These are phyloP conservation scores for Drosophila athabasca DNA, from an alignment of 1,140 invertebrate species.

Conservation along the genomic window DNA sequence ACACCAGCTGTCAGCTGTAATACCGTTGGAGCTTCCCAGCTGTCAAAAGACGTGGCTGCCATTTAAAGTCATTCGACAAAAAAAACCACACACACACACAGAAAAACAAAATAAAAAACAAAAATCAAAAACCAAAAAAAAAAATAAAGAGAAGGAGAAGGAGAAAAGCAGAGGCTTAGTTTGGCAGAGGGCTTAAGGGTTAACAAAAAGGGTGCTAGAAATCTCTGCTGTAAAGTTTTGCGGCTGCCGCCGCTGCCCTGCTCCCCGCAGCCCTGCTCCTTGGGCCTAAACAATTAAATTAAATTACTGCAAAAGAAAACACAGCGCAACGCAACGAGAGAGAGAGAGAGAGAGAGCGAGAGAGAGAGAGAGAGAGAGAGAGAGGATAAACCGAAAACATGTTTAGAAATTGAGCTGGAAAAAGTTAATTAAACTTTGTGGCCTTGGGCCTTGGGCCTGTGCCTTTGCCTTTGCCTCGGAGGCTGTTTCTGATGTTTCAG, in stretches of 20 bases:
- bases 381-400: conserved; percentile 16
- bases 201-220: background rate
- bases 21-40: conserved; percentile 68
- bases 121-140: background rate
- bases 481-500: background rate
- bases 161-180: conserved; percentile 9
- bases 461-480: background rate
- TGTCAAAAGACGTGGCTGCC: conserved; percentile 73
- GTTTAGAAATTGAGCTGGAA: conserved; percentile 67
- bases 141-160: background rate
- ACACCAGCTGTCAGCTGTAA: conserved; percentile 78
- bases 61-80: conserved; percentile 73
- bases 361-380: background rate
- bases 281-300: conserved; percentile 6
- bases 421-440: conserved; percentile 74
- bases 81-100: conserved; percentile 9
- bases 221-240: background rate
- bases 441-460: no score
- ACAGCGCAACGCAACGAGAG: background rate
- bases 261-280: no score
- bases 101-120: conserved; percentile 4
- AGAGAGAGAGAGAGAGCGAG: background rate
- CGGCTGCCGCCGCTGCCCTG: background rate
- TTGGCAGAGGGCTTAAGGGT: background rate
- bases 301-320: conserved; percentile 8